Percentiles rank a stretch among this genome's conserved stretches.
These are phyloP conservation scores for Sus cebifrons DNA, from an alignment of 2,797 vertebrate species.

Conservation along the genomic window DNA sequence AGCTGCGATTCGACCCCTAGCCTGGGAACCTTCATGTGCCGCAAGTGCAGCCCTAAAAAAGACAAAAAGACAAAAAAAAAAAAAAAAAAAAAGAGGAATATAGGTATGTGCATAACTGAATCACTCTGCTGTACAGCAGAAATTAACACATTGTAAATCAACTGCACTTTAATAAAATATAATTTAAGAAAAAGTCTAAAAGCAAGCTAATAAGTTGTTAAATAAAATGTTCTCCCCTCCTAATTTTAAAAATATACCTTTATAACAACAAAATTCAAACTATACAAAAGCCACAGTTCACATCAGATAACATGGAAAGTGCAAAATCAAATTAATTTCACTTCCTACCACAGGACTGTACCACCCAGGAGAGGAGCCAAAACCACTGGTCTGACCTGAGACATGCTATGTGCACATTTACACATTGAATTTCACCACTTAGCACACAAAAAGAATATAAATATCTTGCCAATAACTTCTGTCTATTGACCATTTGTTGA, in stretches of 20 bases:
- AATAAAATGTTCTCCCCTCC: not conserved
- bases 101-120: not conserved
- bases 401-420: fast-evolving
- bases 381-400: not conserved
- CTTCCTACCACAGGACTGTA: not conserved
- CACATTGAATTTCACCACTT: not conserved
- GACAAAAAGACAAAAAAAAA: no score
- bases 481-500: not conserved
- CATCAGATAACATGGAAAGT: not conserved
- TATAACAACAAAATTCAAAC: not conserved
- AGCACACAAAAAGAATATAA: not conserved
- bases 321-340: not conserved
- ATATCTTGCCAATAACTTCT: not conserved
- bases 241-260: not conserved
- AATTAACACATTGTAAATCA: not conserved
- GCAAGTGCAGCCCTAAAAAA: no score
- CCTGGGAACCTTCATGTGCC: no score
- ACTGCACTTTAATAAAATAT: no score
- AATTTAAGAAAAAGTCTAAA: not conserved
- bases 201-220: not conserved
- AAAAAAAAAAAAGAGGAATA: not conserved
- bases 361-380: not conserved
- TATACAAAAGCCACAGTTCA: not conserved
- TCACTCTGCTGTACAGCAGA: not conserved
- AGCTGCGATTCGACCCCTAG: no score